Percentiles rank a stretch among this genome's conserved stretches.
Conservation (phyloP, 2,888 invertebrate genomes). For the Ochlodes sylvanus region DNA sequence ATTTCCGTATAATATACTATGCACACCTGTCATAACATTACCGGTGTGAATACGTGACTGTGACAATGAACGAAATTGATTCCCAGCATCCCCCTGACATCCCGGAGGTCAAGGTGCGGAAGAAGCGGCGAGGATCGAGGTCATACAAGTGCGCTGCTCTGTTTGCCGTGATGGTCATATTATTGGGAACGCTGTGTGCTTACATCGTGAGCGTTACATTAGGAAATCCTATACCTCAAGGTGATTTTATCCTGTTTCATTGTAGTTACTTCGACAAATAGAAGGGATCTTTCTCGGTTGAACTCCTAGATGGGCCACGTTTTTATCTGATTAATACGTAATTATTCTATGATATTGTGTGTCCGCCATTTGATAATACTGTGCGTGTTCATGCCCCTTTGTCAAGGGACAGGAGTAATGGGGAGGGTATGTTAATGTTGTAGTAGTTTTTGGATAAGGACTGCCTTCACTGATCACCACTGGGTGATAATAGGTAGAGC, state of each 20-base stretch:
- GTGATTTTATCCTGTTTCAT: background rate
- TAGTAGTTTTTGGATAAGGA: no score
- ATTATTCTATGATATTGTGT: no score
- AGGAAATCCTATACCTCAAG: conserved; percentile 15
- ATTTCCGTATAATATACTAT: background rate
- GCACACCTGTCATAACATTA: background rate
- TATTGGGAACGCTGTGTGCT: conserved; percentile 22
- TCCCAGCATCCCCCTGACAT: background rate
- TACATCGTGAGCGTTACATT: conserved; percentile 5
- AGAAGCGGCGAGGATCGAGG: background rate
- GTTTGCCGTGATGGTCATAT: conserved; percentile 10
- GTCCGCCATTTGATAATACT: no score
- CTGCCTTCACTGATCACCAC: no score
- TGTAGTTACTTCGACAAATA: no score
- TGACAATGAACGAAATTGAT: background rate
- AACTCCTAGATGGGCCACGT: no score
- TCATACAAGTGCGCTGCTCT: background rate
- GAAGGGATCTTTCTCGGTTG: no score
- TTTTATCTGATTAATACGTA: no score
- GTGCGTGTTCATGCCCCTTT: no score
- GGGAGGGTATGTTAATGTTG: no score
- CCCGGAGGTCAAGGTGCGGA: background rate
- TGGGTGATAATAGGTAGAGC: no score
- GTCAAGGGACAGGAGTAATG: no score
- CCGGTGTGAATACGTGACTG: background rate